Percentiles rank a stretch among this genome's conserved stretches.
phyloP scores from a whole-genome alignment of 2,888 invertebrate species.

The Dendrolimus houi region DNA sequence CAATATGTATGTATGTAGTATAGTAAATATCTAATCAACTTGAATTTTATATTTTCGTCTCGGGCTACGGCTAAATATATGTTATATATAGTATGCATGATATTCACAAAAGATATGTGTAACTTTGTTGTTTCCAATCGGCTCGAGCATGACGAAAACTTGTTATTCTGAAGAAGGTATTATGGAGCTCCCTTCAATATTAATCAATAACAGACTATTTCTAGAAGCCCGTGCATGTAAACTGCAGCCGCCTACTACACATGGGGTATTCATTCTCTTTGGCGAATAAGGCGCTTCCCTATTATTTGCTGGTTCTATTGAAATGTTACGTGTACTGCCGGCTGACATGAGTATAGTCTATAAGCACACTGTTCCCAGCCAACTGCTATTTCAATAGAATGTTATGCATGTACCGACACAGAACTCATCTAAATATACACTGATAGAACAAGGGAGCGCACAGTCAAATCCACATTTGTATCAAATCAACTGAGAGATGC shows the following conservation, averaged over 20 bases:
- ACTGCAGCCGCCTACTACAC: conserved; percentile 36
- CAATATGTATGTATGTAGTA: no score
- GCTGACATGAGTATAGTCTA: conserved; percentile 49
- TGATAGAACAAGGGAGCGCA: no score
- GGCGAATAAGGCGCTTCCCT: conserved; percentile 46
- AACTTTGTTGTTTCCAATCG: not conserved
- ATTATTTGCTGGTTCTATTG: conserved; percentile 46
- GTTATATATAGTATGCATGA: no score
- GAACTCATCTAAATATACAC: no score
- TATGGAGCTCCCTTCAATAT: conserved; percentile 4
- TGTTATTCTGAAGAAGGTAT: not conserved
- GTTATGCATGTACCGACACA: conserved; percentile 35
- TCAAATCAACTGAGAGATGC: no score
- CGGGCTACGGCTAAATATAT: no score
- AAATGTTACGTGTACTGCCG: conserved; percentile 50
- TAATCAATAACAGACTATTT: conserved; percentile 9
- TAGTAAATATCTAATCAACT: no score
- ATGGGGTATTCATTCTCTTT: conserved; percentile 41
- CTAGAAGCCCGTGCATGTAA: conserved; percentile 21
- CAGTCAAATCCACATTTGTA: no score
- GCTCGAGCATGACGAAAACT: not conserved
- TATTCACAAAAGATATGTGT: not conserved
- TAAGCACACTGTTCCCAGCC: conserved; percentile 27
- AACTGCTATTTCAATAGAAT: conserved; percentile 51
- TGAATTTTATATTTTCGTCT: no score